Evolutionary conservation across 2,113 vertebrate genomes (phyloP).

Genomic region (Entelurus aequoreus): DNA sequence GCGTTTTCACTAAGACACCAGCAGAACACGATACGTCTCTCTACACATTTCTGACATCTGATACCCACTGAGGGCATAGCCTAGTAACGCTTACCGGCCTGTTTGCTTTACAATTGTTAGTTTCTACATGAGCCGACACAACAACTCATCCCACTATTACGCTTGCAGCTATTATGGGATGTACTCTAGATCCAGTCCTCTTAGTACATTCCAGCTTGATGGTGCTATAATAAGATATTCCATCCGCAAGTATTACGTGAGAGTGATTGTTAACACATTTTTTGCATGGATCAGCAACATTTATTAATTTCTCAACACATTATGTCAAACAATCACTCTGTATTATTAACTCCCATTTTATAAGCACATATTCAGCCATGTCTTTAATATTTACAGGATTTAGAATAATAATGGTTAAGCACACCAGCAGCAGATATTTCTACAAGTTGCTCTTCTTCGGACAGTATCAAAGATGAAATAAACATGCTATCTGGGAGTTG

Average conservation of each 20-base stretch:
- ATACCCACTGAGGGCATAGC: slow-evolving; percentile 19
- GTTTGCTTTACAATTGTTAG: not conserved
- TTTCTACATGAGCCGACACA: not conserved
- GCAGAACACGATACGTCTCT: slow-evolving; percentile 45
- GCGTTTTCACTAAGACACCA: slow-evolving; percentile 30
- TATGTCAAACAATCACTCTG: no score
- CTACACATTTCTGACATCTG: slow-evolving; percentile 46
- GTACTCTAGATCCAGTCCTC: not conserved
- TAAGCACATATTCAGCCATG: no score
- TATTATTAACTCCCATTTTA: no score
- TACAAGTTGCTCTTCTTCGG: slow-evolving; percentile 3
- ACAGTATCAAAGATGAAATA: slow-evolving; percentile 28
- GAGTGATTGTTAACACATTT: not conserved
- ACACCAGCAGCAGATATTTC: no score
- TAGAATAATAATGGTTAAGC: no score
- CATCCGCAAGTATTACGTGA: not conserved
- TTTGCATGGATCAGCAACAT: not conserved
- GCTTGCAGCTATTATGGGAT: not conserved
- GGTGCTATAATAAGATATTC: not conserved
- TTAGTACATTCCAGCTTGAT: not conserved
- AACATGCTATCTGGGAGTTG: slow-evolving; percentile 18
- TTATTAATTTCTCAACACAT: not conserved
- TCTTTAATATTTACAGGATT: no score
- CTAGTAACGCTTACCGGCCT: not conserved
- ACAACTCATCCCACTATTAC: not conserved